These are phyloP conservation scores for Stegana nigrithorax DNA, from an alignment of 2,888 invertebrate species.

Conservation along the genomic window DNA sequence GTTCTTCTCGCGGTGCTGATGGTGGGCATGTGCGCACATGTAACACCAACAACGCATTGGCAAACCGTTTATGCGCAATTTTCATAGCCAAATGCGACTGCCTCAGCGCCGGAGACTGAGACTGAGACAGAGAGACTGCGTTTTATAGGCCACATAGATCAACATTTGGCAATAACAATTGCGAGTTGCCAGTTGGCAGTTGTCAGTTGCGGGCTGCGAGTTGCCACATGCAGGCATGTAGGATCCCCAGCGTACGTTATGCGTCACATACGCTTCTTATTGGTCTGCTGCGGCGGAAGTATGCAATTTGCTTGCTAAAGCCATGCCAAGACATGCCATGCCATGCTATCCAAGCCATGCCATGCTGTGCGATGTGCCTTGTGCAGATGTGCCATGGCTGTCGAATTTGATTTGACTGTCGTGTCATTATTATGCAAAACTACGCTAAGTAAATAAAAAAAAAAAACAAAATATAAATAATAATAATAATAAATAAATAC, in stretches of 20 bases:
- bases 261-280: neutral
- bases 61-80: neutral
- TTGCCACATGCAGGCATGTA: neutral
- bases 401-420: neutral
- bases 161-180: neutral
- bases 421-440: neutral
- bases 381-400: neutral
- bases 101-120: no score
- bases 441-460: no score
- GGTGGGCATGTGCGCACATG: no score
- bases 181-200: neutral
- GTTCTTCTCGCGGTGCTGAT: no score
- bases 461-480: no score
- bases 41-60: no score
- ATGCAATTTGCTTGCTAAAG: neutral
- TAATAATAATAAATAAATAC: no score
- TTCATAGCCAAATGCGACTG: no score
- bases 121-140: no score
- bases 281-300: neutral
- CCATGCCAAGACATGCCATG: no score
- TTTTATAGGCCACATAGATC: conserved; percentile 11
- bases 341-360: no score
- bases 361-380: neutral
- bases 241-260: no score
- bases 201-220: neutral